Base-by-base conservation (phyloP, 2,113 vertebrate genomes). In the Lampris megalopsis region DNA sequence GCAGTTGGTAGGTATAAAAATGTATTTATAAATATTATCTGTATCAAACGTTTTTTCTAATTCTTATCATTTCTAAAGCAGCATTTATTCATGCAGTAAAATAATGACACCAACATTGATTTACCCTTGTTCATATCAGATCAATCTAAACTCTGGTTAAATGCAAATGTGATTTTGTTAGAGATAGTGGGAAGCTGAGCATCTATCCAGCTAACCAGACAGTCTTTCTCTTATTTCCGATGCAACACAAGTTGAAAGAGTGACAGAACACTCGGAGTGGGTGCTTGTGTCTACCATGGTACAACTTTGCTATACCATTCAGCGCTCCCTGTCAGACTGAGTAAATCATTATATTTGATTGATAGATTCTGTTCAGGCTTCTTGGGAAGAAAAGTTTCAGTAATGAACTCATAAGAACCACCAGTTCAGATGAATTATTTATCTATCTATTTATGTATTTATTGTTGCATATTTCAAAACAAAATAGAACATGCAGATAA, bases 361-460 rank as follows among this genome's bases (percentile, higher is more conserved):
- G 60, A 87, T 76, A 81, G 68, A 45, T 66, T 69, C 68, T 61
- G 54, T 77, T 57, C 63, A 70, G 72, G n/a, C 54, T 71, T 64
- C 82, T 78, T 78, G 80, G 79, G 72, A 82, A 72, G 54, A 81
- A 68, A 80, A 85, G 54, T 71, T 80, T 61, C 36, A 72, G 81
- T 80, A 73, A 86, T 71, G 42, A 91, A 85, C 5, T 70, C 54
- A 86, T 73, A 77, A 80, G 53, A 85, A 80, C 54, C 69, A 71
- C 60, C 50, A 81, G 70, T 70, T 81, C 53, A 67, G 54, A 68
- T 75, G 65, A 77, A 48, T 47, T 5, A 40, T 52, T 13, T 78
- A 60, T 36, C 1, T 42, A 7, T 24, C 24, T 24, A 24, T 24
- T 24, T 24, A 24, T 24, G 24, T 24, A 24, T 24, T 24, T 24